Conservation (phyloP, 2,797 vertebrate species). For the Chaetophractus vellerosus region DNA sequence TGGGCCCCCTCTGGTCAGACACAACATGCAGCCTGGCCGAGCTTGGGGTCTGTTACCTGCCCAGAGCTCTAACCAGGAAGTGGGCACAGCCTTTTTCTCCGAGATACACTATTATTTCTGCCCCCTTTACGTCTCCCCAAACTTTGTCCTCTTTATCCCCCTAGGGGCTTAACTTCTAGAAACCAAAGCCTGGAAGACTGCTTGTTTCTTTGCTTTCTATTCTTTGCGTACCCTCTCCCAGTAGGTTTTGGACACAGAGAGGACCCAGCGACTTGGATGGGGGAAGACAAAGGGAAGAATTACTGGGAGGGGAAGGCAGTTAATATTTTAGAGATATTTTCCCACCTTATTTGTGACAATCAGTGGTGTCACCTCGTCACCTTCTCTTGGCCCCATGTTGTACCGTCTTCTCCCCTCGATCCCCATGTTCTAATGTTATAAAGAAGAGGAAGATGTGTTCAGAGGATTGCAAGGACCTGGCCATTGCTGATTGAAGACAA, state of each 20-base stretch:
- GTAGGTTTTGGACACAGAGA: too few species aligned
- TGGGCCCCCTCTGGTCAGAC: background rate
- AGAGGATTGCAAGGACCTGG: background rate
- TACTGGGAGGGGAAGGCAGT: background rate
- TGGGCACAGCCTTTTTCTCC: background rate
- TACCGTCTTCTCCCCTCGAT: background rate
- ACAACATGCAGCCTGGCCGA: background rate
- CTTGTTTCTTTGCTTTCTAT: background rate
- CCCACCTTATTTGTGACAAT: background rate
- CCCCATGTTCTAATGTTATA: background rate
- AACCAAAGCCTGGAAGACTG: background rate
- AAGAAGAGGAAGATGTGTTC: background rate
- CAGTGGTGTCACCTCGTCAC: background rate
- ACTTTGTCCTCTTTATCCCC: background rate
- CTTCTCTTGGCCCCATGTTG: background rate
- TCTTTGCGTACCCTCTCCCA: background rate
- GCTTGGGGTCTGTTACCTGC: background rate
- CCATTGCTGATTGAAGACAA: background rate
- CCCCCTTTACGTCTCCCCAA: background rate
- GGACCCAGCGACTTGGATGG: background rate
- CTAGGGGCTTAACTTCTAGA: background rate
- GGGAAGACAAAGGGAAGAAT: too few species aligned
- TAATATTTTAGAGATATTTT: background rate
- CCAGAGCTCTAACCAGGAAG: background rate
- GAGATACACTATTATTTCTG: background rate